Base-by-base conservation (phyloP, 2,888 invertebrate genomes). In the Mesochorus sp. region DNA sequence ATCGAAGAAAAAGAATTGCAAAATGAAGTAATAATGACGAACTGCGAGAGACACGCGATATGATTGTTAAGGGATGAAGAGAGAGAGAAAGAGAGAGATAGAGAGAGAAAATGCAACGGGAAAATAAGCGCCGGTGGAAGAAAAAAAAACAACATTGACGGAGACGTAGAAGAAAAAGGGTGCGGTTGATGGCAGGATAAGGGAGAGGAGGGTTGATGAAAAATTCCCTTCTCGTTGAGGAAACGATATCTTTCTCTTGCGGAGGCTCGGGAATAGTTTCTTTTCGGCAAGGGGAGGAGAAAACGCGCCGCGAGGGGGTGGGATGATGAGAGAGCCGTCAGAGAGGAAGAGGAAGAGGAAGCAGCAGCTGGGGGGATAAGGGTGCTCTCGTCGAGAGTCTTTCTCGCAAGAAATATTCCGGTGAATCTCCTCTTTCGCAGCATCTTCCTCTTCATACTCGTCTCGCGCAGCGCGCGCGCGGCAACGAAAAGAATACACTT, bases 301-400 rank as follows among this genome's bases (percentile, higher is more conserved):
- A 68, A 59, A 57, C n/a, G n/a, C n/a, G n/a, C n/a, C n/a, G n/a
- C n/a, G n/a, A n/a, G 12, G 24, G 6, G 47, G 61, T 61, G 34
- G 51, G 55, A 77, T 67, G 76, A 70, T 59, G 79, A 78, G 72
- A 73, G 64, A 67, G 80, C 6, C 34, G 49, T 44, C 75, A 79
- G 62, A 67, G 80, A 79, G 71, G 82, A 80, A 76, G 42, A 44
- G 49, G 66, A 78, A 68, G 34, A 74, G 61, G 74, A 77, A 77
- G 42, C 61, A 39, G 51, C 64, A 47, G n/a, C n/a, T n/a, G n/a
- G 42, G 44, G 68, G 62, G 59, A 70, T 57, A 66, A 76, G 59
- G 70, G 66, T 47, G 75, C 53, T 61, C 62, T 55, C 67, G 77
- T 79, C 71, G 74, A 71, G 74, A 71, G 74, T 71, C 47, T 75